Evolutionary conservation across 2,113 vertebrate genomes (phyloP), one percentile per base, ranked within the genome.

Genomic region (Hydrolagus affinis): DNA sequence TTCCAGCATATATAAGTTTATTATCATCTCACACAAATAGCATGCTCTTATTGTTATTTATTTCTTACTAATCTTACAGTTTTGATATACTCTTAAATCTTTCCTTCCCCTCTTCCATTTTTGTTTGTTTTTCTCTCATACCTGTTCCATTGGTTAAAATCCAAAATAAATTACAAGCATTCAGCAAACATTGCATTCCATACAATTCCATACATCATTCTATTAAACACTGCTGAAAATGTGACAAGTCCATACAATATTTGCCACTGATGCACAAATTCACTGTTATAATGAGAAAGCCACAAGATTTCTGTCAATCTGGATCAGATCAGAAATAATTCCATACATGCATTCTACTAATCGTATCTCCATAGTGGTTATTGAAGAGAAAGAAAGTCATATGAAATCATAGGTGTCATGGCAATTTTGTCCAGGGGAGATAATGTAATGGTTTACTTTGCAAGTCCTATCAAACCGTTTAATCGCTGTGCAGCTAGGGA

Each of bases 111-210:
- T n/a, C 23, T 9, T 30, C 25, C n/a, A 0, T 66, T 68, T 21
- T 83, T 21, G 28, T 62, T 19, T n/a, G n/a, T 32, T 32, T 0
- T 68, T 62, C 66, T 66, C 62, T 83, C 62, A 7, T 8, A 32
- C 28, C 28, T 66, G 78, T 32, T 83, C 10, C 78, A 19, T 25
- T 9, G 14, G 62, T 83, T 28, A 68, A 66, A 28, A 15, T 32
- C 78, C 28, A 30, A 83, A 15, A 21, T 30, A 66, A 83, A 68
- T 21, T 32, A 83, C 12, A 68, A 62, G 60, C 64, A 64, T 83
- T 83, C 60, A 83, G 78, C 78, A 83, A 32, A 68, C 62, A 32
- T 10, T 66, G n/a, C n/a, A n/a, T n/a, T n/a, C n/a, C n/a, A n/a
- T n/a, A n/a, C n/a, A n/a, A n/a, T n/a, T n/a, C n/a, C n/a, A n/a